Conservation (phyloP, 64 coral and sea anemone genomes). For the Dendrophyllia cribrosa region DNA sequence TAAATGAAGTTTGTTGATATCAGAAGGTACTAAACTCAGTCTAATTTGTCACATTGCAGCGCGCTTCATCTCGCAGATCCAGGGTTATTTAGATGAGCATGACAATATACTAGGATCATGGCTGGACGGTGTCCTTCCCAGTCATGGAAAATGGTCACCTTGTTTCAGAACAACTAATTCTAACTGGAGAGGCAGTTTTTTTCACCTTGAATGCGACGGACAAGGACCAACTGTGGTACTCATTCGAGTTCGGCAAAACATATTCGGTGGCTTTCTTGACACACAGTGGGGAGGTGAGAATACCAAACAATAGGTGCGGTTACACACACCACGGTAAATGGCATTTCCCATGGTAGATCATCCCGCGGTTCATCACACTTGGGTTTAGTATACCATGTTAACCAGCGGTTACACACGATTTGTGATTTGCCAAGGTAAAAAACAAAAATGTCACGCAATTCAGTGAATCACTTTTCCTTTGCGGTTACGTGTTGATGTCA, state of each 20-base stretch:
- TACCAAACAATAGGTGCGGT: no score
- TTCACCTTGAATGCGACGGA: conserved; percentile 14
- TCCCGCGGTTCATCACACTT: no score
- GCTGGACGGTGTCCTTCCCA: conserved; percentile 27
- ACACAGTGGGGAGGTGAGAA: conserved; percentile 33
- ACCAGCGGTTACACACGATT: no score
- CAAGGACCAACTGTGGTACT: conserved; percentile 38
- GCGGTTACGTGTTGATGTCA: no score
- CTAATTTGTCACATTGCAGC: background rate
- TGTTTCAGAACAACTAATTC: conserved; percentile 4
- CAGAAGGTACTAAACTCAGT: no score
- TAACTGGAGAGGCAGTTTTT: background rate
- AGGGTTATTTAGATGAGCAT: conserved; percentile 2
- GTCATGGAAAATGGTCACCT: conserved; percentile 19
- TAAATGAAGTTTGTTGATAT: no score
- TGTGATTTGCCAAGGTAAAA: no score
- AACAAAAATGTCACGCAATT: no score
- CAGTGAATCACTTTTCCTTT: no score
- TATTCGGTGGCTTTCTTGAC: conserved; percentile 60
- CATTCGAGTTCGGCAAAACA: conserved; percentile 20
- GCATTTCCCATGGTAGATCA: no score
- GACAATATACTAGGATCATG: conserved; percentile 31
- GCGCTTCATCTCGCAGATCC: conserved; percentile 33
- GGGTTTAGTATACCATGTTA: no score
- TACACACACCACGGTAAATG: no score